phyloP scores from a whole-genome alignment of 2,113 vertebrate genomes.

The Cricetomys ansorgei region DNA sequence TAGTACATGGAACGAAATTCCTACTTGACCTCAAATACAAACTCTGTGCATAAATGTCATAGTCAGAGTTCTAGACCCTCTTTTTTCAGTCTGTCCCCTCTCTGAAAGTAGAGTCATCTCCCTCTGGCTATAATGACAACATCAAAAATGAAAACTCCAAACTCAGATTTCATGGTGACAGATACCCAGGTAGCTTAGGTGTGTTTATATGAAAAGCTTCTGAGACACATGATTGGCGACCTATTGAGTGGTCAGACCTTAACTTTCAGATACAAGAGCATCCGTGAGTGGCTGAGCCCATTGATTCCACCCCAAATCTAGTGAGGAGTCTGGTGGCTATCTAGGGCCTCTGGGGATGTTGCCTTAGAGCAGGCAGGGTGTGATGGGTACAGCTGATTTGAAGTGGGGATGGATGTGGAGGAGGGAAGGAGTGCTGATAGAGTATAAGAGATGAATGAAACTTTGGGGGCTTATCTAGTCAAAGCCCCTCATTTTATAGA shows the following conservation, averaged over 20 bases:
- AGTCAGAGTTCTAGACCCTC: neutral
- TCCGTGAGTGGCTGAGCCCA: neutral
- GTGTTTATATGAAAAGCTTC: slow-evolving; percentile 25
- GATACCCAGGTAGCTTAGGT: neutral
- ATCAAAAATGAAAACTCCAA: slow-evolving; percentile 56
- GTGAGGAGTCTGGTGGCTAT: neutral
- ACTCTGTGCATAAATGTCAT: neutral
- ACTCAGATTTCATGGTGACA: slow-evolving; percentile 10
- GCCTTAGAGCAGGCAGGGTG: neutral
- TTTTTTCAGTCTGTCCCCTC: neutral
- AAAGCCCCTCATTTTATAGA: slow-evolving; percentile 27
- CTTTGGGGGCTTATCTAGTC: slow-evolving; percentile 41
- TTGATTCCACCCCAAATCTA: neutral
- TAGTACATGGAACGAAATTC: neutral
- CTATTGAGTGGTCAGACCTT: neutral
- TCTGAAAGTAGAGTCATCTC: slow-evolving; percentile 56
- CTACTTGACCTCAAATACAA: neutral
- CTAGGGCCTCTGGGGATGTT: neutral
- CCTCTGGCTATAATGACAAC: slow-evolving; percentile 68
- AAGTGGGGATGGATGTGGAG: neutral
- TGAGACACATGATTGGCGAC: neutral
- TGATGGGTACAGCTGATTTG: neutral
- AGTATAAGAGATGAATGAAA: neutral
- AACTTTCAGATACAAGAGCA: neutral
- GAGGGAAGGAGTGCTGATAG: neutral